A percentile compares a stretch with the other conserved stretches of the same genome.
Evolutionary conservation across 2,888 invertebrate species (phyloP).

Genomic region (Caenorhabditis doughertyi): DNA sequence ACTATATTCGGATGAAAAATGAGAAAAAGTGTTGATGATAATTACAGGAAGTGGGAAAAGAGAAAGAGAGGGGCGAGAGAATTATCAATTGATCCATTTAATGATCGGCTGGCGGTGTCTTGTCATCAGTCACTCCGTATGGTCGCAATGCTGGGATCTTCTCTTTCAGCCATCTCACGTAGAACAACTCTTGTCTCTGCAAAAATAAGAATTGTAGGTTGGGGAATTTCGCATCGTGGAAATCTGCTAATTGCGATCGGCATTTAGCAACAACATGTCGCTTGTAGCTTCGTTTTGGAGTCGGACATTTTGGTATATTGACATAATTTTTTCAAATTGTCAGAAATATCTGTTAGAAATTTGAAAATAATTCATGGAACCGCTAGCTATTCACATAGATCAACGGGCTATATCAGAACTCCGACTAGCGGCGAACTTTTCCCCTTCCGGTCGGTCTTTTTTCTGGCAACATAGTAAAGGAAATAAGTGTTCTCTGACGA

Average conservation of each 20-base stretch:
- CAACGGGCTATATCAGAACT: too few relatives aligned
- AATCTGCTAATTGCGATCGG: background rate
- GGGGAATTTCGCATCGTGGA: too few relatives aligned
- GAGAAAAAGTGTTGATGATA: slow-evolving; percentile 9
- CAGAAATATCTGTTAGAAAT: too few relatives aligned
- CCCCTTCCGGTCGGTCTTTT: too few relatives aligned
- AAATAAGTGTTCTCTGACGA: too few relatives aligned
- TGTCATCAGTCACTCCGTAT: slow-evolving; percentile 72
- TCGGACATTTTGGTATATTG: too few relatives aligned
- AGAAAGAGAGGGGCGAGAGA: background rate
- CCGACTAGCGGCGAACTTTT: too few relatives aligned
- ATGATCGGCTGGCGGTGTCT: slow-evolving; percentile 48
- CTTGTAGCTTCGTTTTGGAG: too few relatives aligned
- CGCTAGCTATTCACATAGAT: too few relatives aligned
- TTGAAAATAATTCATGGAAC: too few relatives aligned
- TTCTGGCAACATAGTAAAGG: too few relatives aligned
- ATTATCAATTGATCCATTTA: slow-evolving; percentile 15
- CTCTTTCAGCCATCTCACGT: slow-evolving; percentile 78
- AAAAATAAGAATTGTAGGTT: background rate
- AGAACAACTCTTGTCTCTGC: slow-evolving; percentile 78
- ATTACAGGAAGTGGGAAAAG: slow-evolving; percentile 32
- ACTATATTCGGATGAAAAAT: background rate
- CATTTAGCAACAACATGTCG: background rate
- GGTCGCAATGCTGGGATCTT: slow-evolving; percentile 73
- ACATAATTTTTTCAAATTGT: too few relatives aligned